Evolutionary conservation across 1,140 invertebrate species (phyloP).

Genomic region (Phthorimaea operculella): DNA sequence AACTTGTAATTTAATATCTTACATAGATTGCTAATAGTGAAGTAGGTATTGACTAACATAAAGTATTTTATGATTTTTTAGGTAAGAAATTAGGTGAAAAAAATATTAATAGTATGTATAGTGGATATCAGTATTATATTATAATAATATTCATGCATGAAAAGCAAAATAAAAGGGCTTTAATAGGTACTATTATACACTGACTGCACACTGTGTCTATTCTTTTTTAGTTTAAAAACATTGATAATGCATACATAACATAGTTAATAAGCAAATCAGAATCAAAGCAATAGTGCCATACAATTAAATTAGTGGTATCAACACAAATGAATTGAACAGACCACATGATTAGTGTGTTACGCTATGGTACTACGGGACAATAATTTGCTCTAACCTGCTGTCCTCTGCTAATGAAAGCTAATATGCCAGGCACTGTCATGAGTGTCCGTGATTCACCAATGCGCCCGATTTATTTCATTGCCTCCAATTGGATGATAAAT

Average conservation of each 20-base stretch:
- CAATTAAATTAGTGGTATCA: not conserved
- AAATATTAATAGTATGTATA: too few species aligned
- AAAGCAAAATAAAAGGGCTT: not conserved
- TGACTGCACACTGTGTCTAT: not conserved
- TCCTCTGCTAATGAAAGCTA: slow-evolving; percentile 28
- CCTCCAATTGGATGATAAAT: slow-evolving; percentile 50
- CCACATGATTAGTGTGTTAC: not conserved
- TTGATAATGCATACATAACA: not conserved
- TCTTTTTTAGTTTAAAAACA: not conserved
- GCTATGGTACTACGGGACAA: not conserved
- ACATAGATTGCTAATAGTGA: too few species aligned
- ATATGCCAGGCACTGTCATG: slow-evolving; percentile 26
- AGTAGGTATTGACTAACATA: too few species aligned
- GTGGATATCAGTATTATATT: too few species aligned
- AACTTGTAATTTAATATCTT: too few species aligned
- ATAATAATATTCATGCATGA: not conserved
- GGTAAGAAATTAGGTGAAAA: too few species aligned
- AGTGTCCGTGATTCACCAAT: slow-evolving; percentile 48
- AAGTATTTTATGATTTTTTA: too few species aligned
- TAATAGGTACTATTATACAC: not conserved
- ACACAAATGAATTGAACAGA: not conserved
- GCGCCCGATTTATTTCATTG: slow-evolving; percentile 44
- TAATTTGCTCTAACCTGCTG: slow-evolving; percentile 28
- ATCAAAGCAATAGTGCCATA: not conserved
- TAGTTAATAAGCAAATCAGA: not conserved